These are phyloP conservation scores for Anolis carolinensis DNA, from an alignment of 2,113 vertebrate genomes.

Conservation along the genomic window DNA sequence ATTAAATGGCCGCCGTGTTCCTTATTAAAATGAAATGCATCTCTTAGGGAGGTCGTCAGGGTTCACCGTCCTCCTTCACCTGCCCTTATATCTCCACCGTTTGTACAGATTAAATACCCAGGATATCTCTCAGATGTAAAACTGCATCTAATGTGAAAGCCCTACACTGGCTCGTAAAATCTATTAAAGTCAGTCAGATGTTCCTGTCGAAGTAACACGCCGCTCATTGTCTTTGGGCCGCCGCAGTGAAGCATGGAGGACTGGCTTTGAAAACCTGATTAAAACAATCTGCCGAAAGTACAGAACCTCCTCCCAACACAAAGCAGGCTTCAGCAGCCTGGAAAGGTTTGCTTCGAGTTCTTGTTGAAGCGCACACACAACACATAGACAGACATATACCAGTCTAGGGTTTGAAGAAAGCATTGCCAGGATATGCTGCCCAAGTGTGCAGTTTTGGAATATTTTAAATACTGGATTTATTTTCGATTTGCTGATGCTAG, in stretches of 20 bases:
- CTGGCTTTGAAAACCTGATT: conserved; percentile 75
- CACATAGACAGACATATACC: no score
- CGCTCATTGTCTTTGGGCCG: conserved; percentile 70
- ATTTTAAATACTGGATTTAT: neutral
- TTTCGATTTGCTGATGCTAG: neutral
- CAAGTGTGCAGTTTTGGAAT: neutral
- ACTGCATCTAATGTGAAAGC: conserved; percentile 71
- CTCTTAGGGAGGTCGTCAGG: conserved; percentile 71
- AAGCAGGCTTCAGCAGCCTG: conserved; percentile 66
- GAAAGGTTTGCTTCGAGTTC: conserved; percentile 64
- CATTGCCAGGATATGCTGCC: neutral
- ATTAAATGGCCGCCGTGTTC: conserved; percentile 26
- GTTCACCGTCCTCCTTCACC: conserved; percentile 62
- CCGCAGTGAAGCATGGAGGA: conserved; percentile 73
- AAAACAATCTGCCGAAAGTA: conserved; percentile 76
- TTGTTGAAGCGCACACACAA: conserved; percentile 26
- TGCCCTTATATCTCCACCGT: conserved; percentile 62
- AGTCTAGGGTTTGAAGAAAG: neutral
- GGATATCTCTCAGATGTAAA: conserved; percentile 70
- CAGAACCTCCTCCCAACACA: conserved; percentile 65
- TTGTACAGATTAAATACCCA: conserved; percentile 70
- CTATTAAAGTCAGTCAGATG: conserved; percentile 75
- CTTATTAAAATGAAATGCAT: conserved; percentile 63
- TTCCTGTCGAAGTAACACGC: conserved; percentile 68
- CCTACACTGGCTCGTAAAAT: conserved; percentile 72